Evolutionary conservation across 2,113 vertebrate genomes (phyloP), one percentile per base, ranked within the genome.

Genomic region (Brachyhypopomus gauderio): DNA sequence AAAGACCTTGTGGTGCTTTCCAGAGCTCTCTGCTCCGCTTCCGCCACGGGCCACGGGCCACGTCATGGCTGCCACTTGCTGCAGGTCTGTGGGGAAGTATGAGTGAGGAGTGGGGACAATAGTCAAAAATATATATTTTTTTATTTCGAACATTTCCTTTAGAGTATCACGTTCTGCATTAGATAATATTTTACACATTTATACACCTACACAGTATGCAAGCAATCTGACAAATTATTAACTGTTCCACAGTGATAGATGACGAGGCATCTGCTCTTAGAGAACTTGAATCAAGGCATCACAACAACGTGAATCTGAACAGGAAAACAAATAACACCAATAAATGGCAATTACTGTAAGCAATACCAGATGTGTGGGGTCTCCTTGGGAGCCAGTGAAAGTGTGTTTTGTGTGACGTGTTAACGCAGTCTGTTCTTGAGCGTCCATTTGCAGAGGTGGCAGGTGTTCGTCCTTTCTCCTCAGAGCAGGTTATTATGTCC

Each of bases 401-500:
- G 83, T 77, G 77, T 9, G 78, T 81, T 72, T 75, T 83, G 79
- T 80, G 71, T 70, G 79, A 85, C 77, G 79, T 83, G 84, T 83
- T 78, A 83, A 83, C 72, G 58, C 78, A 84, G 83, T 84, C 80
- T 88, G 82, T 83, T 72, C 60, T 17, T 72, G 55, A 52, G 63
- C 72, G 70, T 80, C 90, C 90, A 77, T 88, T 88, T 63, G 88
- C 84, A 64, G 88, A 90, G 90, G 92, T 89, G 91, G 92, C 93
- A 94, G 93, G 93, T 94, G 93, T 92, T 93, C 89, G 88, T 86
- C 88, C 89, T 91, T 91, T 91, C 90, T 90, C 89, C 81, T 89
- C 92, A 94, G 91, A 92, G 91, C 92, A 92, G 91, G 90, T 91
- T 94, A 85, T 94, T 92, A 93, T 94, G 92, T 93, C 86, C 89